phyloP scores from a whole-genome alignment of 2,888 invertebrate species.

The Helicoverpa assulta region DNA sequence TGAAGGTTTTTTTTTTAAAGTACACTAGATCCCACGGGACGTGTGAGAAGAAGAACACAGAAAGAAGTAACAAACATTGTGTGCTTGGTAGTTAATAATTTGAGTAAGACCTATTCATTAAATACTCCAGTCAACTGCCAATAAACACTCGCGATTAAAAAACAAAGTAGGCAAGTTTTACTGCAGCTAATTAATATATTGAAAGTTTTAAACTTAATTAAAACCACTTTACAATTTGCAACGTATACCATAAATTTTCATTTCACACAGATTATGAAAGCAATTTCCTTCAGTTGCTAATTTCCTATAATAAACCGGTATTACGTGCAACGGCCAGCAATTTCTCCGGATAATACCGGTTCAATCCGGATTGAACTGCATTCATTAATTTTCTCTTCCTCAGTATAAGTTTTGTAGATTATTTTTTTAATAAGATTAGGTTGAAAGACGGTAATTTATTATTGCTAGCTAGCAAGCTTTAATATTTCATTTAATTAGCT shows the following conservation, averaged over 20 bases:
- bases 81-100: no score
- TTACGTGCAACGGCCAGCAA: slow-evolving; percentile 40
- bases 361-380: slow-evolving; percentile 49
- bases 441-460: slow-evolving; percentile 18
- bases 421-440: slow-evolving; percentile 17
- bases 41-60: no score
- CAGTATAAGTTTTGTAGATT: background rate
- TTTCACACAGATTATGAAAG: slow-evolving; percentile 48
- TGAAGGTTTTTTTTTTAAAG: no score
- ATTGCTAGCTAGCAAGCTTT: background rate
- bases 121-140: no score
- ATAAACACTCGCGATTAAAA: background rate
- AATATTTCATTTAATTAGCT: background rate
- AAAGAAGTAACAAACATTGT: no score
- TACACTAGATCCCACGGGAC: no score
- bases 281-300: slow-evolving; percentile 54
- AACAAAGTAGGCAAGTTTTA: background rate
- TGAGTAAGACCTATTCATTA: no score
- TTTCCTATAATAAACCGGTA: slow-evolving; percentile 57
- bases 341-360: slow-evolving; percentile 39
- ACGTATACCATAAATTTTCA: slow-evolving; percentile 27
- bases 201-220: background rate
- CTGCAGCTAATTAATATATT: background rate
- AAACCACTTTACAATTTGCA: background rate
- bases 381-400: slow-evolving; percentile 54